A percentile compares a stretch with the other conserved stretches of the same genome.
Conservation (phyloP, 2,797 vertebrate genomes). For the Hozukius guyotensis region DNA sequence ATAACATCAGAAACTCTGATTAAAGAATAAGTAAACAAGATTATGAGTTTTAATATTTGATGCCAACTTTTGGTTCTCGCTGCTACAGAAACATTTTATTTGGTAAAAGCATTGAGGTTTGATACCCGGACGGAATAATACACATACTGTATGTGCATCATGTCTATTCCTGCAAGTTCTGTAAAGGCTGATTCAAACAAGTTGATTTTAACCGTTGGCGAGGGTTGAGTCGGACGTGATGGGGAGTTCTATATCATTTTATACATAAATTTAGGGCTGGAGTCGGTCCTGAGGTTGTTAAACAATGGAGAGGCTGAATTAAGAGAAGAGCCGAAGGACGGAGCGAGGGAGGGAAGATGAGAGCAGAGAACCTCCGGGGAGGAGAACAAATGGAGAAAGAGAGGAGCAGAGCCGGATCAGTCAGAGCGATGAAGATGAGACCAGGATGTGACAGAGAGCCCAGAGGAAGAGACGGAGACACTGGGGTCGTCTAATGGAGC, state of each 20-base stretch:
- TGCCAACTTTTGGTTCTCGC: neutral
- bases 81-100: neutral
- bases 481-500: neutral
- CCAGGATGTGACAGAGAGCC: conserved; percentile 48
- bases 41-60: neutral
- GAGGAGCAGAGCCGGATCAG: conserved; percentile 33
- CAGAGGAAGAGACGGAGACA: conserved; percentile 24
- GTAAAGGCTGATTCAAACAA: neutral
- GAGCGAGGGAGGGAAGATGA: neutral
- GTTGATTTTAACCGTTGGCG: neutral
- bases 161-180: too few relatives aligned
- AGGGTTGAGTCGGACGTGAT: neutral
- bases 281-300: conserved; percentile 3
- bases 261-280: neutral
- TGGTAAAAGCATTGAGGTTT: too few relatives aligned
- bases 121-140: too few relatives aligned
- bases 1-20: neutral
- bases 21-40: neutral
- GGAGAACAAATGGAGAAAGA: conserved; percentile 27
- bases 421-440: conserved; percentile 50
- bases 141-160: too few relatives aligned
- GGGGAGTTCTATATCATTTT: neutral
- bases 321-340: neutral
- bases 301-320: neutral
- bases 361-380: conserved; percentile 13